Conservation (phyloP, 2,113 vertebrate species). For the Chloroceryle aenea region DNA sequence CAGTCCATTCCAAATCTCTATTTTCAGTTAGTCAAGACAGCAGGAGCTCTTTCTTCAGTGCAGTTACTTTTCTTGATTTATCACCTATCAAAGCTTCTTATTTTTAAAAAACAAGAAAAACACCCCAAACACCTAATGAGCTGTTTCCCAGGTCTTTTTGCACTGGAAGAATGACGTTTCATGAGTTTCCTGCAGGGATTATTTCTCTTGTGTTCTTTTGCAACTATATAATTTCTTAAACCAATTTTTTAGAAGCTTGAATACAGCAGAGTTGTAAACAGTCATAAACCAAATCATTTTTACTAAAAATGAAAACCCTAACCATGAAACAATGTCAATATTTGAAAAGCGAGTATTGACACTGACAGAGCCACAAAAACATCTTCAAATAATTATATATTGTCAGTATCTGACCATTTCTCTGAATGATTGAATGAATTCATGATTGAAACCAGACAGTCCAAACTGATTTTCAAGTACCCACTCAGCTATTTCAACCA, state of each 20-base stretch:
- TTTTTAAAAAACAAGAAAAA: neutral
- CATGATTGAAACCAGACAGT: neutral
- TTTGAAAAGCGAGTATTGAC: neutral
- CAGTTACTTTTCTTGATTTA: neutral
- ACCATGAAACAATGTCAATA: neutral
- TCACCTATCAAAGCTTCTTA: neutral
- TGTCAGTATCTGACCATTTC: neutral
- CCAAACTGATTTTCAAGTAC: neutral
- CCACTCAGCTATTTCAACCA: neutral
- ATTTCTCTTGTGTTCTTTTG: neutral
- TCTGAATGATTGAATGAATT: no score
- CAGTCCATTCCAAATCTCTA: neutral
- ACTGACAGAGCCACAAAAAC: neutral
- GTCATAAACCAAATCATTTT: neutral
- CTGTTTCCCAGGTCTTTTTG: neutral
- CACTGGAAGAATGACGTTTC: neutral
- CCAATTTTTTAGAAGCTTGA: neutral
- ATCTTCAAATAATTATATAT: neutral
- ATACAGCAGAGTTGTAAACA: neutral
- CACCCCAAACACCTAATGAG: neutral
- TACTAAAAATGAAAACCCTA: neutral
- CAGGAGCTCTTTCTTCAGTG: neutral
- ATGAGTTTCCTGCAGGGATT: neutral
- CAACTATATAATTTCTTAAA: neutral
- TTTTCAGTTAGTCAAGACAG: neutral